Evolutionary conservation across 2,797 vertebrate species (phyloP), one percentile per base, ranked within the genome.

Genomic region (Coreius guichenoti): DNA sequence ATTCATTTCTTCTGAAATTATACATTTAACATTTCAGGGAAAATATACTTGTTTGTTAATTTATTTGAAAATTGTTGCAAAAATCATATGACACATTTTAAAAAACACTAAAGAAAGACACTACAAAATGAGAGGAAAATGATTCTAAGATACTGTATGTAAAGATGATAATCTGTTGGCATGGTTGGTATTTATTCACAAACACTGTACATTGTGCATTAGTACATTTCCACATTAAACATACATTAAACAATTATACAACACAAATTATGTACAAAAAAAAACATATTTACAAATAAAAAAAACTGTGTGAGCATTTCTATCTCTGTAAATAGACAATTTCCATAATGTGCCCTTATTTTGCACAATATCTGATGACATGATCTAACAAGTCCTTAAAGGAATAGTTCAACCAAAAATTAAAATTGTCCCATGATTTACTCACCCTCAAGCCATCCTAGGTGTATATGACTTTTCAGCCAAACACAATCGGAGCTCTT

Each of bases 181-280:
- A 29, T 17, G n/a, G 23, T 49, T 49, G 8, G 4, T 31, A 49
- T 75, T 54, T 54, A 36, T 31, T 6, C 31, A 75, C 11, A 54
- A 76, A 14, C 7, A 75, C 73, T 33, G 47, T 75, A 23, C 47
- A 49, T 16, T 47, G 23, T 26, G 14, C 39, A 17, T 45, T 29
- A 61, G 14, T 17, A 73, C 26, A 29, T 36, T 54, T 8, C 49
- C 29, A 61, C 11, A n/a, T 58, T n/a, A 51, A 49, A 49, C 47
- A 49, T 49, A 49, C 4, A 49, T 49, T 73, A 31, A 54, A 14
- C 33, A 16, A 4, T 7, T 4, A 45, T 70, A 54, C 5, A 39
- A 70, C 31, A 58, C 33, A 58, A 82, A 56, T 23, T 72, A 72
- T 72, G 12, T 82, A 82, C 68, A 82, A 21, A 39, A n/a, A 21